Conservation (phyloP, 2,888 invertebrate species). For the Drosophila gaucha region DNA sequence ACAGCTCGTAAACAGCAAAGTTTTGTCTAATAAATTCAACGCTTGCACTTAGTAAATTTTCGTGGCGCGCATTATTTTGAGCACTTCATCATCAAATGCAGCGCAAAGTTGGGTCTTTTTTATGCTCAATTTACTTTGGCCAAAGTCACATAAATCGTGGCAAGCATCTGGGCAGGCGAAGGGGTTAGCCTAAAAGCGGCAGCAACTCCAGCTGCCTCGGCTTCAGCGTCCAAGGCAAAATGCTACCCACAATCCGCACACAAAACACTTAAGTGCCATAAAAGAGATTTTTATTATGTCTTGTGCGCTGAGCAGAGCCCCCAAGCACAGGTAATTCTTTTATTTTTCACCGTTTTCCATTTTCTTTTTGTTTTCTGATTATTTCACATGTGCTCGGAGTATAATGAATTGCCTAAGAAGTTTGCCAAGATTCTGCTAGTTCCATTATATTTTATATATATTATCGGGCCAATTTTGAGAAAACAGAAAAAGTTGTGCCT, state of each 20-base stretch:
- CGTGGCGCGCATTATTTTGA: slow-evolving; percentile 73
- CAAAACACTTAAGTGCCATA: slow-evolving; percentile 81
- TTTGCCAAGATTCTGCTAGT: slow-evolving; percentile 14
- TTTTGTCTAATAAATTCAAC: slow-evolving; percentile 77
- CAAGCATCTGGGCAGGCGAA: slow-evolving; percentile 32
- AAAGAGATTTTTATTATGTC: slow-evolving; percentile 81
- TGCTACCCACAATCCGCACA: slow-evolving; percentile 80
- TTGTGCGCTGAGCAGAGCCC: slow-evolving; percentile 56
- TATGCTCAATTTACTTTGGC: slow-evolving; percentile 81
- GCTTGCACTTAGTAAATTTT: slow-evolving; percentile 77
- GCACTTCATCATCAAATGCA: slow-evolving; percentile 76
- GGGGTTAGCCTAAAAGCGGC: slow-evolving; percentile 25
- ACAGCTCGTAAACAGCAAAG: slow-evolving; percentile 76
- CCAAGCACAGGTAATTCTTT: slow-evolving; percentile 56
- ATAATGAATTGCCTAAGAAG: slow-evolving; percentile 19
- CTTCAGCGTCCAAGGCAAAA: slow-evolving; percentile 61
- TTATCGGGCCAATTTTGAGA: too few species aligned
- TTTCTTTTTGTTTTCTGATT: slow-evolving; percentile 13
- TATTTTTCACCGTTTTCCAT: slow-evolving; percentile 26
- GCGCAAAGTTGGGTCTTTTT: slow-evolving; percentile 68
- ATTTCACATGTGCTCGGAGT: slow-evolving; percentile 18
- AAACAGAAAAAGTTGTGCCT: too few species aligned
- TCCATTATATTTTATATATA: background rate
- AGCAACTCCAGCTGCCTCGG: slow-evolving; percentile 20
- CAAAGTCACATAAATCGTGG: slow-evolving; percentile 74